Evolutionary conservation across 2,113 vertebrate genomes (phyloP), one percentile per base, ranked within the genome.

Genomic region (Holacanthus passer): DNA sequence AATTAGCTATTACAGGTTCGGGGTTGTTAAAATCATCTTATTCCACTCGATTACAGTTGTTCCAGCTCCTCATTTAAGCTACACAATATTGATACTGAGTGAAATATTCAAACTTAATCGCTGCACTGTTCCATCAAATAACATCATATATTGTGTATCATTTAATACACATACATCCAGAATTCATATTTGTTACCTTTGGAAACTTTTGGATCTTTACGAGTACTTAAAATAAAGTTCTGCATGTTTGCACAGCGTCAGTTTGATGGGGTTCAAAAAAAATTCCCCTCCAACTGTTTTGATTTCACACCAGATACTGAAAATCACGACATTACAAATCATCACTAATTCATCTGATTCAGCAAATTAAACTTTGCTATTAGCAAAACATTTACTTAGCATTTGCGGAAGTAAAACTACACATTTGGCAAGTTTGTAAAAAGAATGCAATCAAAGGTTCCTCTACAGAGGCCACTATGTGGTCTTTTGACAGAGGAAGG

Each of bases 391-490:
- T 1, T 22, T 24, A 12, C 52, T 41, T 73, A 41, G 27, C 0
- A 22, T 48, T 65, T 83, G n/a, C 32, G 81, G 90, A 93, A 90
- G 79, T 86, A 53, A 79, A 89, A 92, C n/a, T 63, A 11, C 8
- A 20, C 22, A 79, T 68, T 65, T n/a, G n/a, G 85, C 79, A 89
- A 45, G 45, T 79, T 87, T 78, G 29, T n/a, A 19, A 13, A 14
- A 56, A 16, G n/a, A 60, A 35, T 31, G 56, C 17, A 59, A 20
- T 47, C 10, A 53, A 43, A 50, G 19, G 48, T 84, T 84, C 65
- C 75, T 45, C 72, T 14, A 19, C 11, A 24, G 29, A 32, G 3
- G 3, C 22, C 2, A 43, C 17, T 13, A 19, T 32, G 19, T 0
- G 1, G 29, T 74, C 56, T 3, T 66, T 5, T 12, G 8, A 65